Evolutionary conservation across 2,113 vertebrate genomes (phyloP).

Genomic region (Probosciger aterrimus): DNA sequence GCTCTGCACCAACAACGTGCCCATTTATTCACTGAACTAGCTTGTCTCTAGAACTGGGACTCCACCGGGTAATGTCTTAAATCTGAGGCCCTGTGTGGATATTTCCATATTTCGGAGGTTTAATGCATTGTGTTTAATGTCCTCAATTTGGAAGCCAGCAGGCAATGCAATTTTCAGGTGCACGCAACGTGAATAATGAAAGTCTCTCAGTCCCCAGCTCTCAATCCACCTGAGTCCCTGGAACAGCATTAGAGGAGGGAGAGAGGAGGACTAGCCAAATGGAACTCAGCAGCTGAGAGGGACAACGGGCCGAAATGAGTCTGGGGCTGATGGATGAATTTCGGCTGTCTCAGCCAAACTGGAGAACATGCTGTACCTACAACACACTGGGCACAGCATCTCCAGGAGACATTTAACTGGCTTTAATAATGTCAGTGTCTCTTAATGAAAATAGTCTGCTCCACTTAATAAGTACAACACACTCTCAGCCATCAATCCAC

Average conservation of each 20-base stretch:
- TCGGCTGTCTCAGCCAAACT: neutral
- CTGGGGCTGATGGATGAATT: neutral
- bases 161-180: conserved; percentile 41
- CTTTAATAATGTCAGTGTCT: neutral
- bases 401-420: neutral
- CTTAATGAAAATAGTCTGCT: conserved; percentile 12
- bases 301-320: neutral
- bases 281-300: neutral
- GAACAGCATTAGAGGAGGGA: neutral
- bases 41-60: neutral
- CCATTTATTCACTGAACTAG: neutral
- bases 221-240: conserved; percentile 19
- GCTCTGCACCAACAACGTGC: neutral
- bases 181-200: neutral
- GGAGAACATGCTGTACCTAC: neutral
- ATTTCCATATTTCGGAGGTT: conserved; percentile 17
- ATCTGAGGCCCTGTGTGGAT: neutral
- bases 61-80: neutral
- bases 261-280: neutral
- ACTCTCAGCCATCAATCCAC: neutral
- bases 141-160: conserved; percentile 26
- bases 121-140: conserved; percentile 32
- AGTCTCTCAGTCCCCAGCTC: neutral
- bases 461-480: neutral
- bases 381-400: neutral